A percentile compares a stretch with the other conserved stretches of the same genome.
Conservation (phyloP, 2,888 invertebrate species). For the Cancer borealis region DNA sequence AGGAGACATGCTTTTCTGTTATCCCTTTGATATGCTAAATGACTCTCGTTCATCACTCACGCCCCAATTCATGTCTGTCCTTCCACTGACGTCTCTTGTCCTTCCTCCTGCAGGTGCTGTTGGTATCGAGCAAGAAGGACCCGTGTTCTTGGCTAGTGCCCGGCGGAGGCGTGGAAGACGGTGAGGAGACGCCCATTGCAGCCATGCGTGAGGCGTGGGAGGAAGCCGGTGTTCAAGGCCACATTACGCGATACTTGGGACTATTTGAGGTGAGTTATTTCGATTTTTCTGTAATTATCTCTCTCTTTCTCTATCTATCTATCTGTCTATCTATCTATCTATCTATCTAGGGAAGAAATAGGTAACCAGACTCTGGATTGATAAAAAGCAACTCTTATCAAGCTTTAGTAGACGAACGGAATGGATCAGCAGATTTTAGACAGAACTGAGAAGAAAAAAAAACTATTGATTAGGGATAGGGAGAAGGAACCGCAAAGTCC, state of each 20-base stretch:
- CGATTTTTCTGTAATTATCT: background rate
- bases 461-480: no score
- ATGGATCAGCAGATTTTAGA: no score
- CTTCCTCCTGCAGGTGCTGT: slow-evolving; percentile 86
- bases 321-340: background rate
- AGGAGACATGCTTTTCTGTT: background rate
- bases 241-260: slow-evolving; percentile 92
- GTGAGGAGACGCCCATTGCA: slow-evolving; percentile 92
- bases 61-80: background rate
- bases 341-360: background rate
- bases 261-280: slow-evolving; percentile 91
- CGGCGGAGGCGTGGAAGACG: slow-evolving; percentile 96
- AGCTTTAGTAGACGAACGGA: no score
- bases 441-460: no score
- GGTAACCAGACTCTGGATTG: no score
- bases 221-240: slow-evolving; percentile 96
- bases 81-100: background rate
- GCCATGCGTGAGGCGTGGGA: slow-evolving; percentile 96
- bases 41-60: background rate
- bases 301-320: slow-evolving; percentile 16
- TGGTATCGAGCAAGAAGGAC: slow-evolving; percentile 94
- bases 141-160: slow-evolving; percentile 98
- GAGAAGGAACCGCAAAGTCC: no score
- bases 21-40: background rate
- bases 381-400: no score